phyloP scores from a whole-genome alignment of 2,888 invertebrate genomes.

The Dascillus cervinus region DNA sequence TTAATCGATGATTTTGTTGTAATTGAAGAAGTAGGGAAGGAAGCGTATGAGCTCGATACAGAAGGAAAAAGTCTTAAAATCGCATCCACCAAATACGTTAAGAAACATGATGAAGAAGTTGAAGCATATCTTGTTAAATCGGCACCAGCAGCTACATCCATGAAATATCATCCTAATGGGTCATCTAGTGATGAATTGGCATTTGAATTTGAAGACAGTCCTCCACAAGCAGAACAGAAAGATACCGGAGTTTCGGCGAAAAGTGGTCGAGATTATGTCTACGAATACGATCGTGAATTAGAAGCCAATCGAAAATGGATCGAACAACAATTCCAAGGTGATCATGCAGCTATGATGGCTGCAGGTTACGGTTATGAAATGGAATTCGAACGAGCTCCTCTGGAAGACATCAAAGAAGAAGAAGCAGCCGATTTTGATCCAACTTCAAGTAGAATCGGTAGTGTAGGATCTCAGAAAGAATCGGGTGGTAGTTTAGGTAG shows the following conservation, averaged over 20 bases:
- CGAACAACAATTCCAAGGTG: conserved; percentile 80
- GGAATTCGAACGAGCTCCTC: conserved; percentile 72
- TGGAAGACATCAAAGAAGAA: conserved; percentile 90
- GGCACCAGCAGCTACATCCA: conserved; percentile 46
- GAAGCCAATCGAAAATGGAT: conserved; percentile 82
- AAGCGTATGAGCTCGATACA: conserved; percentile 73
- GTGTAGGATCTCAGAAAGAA: conserved; percentile 68
- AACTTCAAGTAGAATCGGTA: conserved; percentile 65
- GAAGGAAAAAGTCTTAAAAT: conserved; percentile 78
- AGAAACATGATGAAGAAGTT: conserved; percentile 63
- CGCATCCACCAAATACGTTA: conserved; percentile 42
- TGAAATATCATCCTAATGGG: conserved; percentile 44
- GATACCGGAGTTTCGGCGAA: conserved; percentile 30
- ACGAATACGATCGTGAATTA: conserved; percentile 49
- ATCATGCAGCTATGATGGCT: conserved; percentile 52
- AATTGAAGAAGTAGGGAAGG: conserved; percentile 80
- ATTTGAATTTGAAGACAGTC: conserved; percentile 65
- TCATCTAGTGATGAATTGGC: conserved; percentile 54
- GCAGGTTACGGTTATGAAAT: conserved; percentile 62
- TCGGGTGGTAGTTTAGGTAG: conserved; percentile 70
- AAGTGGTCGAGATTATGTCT: conserved; percentile 33
- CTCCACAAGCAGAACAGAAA: conserved; percentile 40
- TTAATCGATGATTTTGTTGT: conserved; percentile 83
- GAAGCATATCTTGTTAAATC: conserved; percentile 64
- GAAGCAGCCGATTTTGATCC: conserved; percentile 80